phyloP scores from a whole-genome alignment of 1,140 invertebrate species.

The Batillaria attramentaria region DNA sequence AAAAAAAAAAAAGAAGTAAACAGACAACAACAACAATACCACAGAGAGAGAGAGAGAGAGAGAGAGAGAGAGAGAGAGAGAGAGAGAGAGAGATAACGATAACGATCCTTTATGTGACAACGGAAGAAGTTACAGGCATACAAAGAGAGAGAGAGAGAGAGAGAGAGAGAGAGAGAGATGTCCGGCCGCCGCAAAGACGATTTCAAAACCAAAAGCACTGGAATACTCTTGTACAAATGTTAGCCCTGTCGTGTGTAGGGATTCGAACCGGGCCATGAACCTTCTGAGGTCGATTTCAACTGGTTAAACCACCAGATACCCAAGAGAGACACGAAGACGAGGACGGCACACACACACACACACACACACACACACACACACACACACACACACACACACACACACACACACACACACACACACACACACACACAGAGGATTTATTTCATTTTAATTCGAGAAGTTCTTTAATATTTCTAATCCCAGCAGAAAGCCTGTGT shows the following conservation, averaged over 20 bases:
- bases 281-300: not conserved
- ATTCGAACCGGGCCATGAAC: not conserved
- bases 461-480: not conserved
- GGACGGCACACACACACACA: not conserved
- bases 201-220: not conserved
- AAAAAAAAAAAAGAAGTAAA: not conserved
- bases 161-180: too few species aligned
- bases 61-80: constrained; percentile 14
- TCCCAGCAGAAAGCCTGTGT: not conserved
- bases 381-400: not conserved
- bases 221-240: not conserved
- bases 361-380: constrained; percentile 2
- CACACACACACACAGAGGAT: not conserved
- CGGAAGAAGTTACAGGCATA: not conserved
- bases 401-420: not conserved
- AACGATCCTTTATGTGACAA: not conserved
- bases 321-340: not conserved
- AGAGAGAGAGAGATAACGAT: not conserved
- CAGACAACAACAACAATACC: not conserved
- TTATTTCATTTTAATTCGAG: not conserved
- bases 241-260: not conserved
- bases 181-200: too few species aligned
- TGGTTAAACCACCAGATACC: not conserved
- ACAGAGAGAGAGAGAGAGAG: not conserved
- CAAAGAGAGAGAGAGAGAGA: too few species aligned